These are phyloP conservation scores for Eupeodes corollae DNA, from an alignment of 1,140 invertebrate species.

Conservation along the genomic window DNA sequence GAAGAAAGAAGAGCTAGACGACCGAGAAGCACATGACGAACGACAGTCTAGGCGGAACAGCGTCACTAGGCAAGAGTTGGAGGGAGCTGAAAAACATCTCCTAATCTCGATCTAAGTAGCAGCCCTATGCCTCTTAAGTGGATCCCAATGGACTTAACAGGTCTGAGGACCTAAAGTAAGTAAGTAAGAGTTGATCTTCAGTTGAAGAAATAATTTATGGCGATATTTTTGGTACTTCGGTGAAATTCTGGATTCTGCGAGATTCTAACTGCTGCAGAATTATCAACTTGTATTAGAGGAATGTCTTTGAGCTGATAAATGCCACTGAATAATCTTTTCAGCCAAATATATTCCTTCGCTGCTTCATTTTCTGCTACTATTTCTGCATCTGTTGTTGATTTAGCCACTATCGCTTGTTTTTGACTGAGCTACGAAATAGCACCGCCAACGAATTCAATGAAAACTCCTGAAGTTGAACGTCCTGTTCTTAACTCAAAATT, in stretches of 20 bases:
- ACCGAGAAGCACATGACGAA: no score
- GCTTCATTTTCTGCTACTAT: conserved; percentile 41
- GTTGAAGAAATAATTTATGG: conserved; percentile 32
- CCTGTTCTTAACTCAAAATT: conserved; percentile 28
- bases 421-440: conserved; percentile 29
- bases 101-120: no score
- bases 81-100: no score
- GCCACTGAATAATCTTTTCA: conserved; percentile 11
- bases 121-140: no score
- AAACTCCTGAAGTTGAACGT: conserved; percentile 23
- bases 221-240: conserved; percentile 36
- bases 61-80: no score
- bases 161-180: no score
- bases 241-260: conserved; percentile 22
- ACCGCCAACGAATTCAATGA: conserved; percentile 23
- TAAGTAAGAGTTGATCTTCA: no score
- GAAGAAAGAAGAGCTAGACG: no score
- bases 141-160: no score
- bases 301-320: background rate
- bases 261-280: background rate
- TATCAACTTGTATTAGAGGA: conserved; percentile 16
- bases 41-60: no score
- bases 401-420: conserved; percentile 24
- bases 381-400: conserved; percentile 35
- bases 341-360: conserved; percentile 33